A percentile compares a stretch with the other conserved stretches of the same genome.
phyloP scores from a whole-genome alignment of 2,888 invertebrate species.

The Drosophila antonietae region DNA sequence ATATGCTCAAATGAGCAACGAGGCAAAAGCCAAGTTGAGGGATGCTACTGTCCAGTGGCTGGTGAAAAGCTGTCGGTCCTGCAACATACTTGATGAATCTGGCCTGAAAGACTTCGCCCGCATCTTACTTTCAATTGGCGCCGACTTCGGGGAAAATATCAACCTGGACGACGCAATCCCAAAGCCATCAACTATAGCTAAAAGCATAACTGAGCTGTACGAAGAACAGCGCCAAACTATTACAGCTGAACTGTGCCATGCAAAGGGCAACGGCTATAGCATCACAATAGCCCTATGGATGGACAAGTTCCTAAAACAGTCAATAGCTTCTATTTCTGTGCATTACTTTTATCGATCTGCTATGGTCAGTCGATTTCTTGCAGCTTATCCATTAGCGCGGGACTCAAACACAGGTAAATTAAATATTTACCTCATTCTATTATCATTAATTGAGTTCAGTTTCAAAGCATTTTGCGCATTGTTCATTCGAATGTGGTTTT shows the following conservation, averaged over 20 bases:
- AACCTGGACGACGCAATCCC: background rate
- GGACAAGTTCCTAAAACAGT: background rate
- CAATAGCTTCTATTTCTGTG: background rate
- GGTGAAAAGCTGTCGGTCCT: conserved; percentile 7
- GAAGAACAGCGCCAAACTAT: background rate
- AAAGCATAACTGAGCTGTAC: background rate
- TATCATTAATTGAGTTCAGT: no score
- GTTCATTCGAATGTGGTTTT: no score
- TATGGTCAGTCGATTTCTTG: background rate
- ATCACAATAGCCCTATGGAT: background rate
- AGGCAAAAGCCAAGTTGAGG: background rate
- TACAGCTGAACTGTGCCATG: background rate
- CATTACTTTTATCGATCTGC: conserved; percentile 2
- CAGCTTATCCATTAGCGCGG: background rate
- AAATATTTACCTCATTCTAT: no score
- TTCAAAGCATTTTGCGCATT: no score
- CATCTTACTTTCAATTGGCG: background rate
- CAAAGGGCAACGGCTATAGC: background rate
- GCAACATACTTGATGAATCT: background rate
- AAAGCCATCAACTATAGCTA: background rate
- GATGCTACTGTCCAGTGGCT: background rate
- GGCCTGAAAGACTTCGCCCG: background rate
- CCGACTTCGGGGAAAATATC: background rate
- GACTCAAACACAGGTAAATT: background rate
- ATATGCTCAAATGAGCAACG: background rate